These are phyloP conservation scores for Cyclargus thomasi DNA, from an alignment of 1,140 invertebrate genomes.

Conservation along the genomic window DNA sequence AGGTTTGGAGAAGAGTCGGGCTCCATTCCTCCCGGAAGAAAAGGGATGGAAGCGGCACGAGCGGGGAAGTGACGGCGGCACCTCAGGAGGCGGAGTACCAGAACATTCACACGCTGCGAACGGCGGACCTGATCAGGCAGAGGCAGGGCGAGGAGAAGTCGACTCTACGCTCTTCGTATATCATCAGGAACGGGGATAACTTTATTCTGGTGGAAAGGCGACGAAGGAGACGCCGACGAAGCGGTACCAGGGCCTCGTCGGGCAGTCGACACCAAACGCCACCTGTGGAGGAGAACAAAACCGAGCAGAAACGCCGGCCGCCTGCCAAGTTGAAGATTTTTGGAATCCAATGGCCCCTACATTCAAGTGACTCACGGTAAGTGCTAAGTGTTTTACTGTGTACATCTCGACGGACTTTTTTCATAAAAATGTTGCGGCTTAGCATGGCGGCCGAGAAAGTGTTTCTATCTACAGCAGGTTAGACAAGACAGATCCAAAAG, in stretches of 20 bases:
- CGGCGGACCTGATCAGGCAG: conserved; percentile 66
- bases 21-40: conserved; percentile 75
- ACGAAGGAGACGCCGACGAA: conserved; percentile 57
- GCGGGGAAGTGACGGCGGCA: conserved; percentile 53
- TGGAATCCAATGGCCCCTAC: conserved; percentile 74
- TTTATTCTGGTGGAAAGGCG: conserved; percentile 71
- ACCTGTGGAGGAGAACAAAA: conserved; percentile 54
- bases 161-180: conserved; percentile 69
- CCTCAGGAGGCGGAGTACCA: conserved; percentile 66
- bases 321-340: conserved; percentile 69
- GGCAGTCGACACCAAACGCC: conserved; percentile 62
- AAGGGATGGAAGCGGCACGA: conserved; percentile 71
- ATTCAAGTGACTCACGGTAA: conserved; percentile 69
- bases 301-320: conserved; percentile 65
- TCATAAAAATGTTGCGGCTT: too few species aligned
- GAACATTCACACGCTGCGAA: conserved; percentile 68
- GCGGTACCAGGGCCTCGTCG: conserved; percentile 66
- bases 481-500: too few species aligned
- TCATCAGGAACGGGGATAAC: conserved; percentile 71
- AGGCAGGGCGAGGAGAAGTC: conserved; percentile 65
- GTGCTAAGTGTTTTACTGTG: too few species aligned
- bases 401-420: too few species aligned
- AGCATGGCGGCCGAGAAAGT: too few species aligned
- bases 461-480: too few species aligned
- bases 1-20: conserved; percentile 74